Evolutionary conservation across 2,888 invertebrate species (phyloP).

Genomic region (Epiblema foenella): DNA sequence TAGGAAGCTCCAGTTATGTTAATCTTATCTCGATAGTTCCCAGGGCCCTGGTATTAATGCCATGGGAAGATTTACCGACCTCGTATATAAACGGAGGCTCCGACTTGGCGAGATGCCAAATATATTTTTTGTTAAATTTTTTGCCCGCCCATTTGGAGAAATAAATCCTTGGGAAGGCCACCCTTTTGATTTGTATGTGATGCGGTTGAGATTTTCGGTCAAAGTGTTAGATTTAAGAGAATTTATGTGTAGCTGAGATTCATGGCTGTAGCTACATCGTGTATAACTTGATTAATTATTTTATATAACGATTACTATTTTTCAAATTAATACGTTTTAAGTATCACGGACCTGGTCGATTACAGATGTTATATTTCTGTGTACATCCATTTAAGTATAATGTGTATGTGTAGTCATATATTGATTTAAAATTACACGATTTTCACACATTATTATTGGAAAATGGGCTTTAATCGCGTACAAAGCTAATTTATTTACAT

Average conservation of each 20-base stretch:
- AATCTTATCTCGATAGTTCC: conserved; percentile 55
- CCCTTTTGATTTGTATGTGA: conserved; percentile 55
- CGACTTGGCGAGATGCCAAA: conserved; percentile 62
- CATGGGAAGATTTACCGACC: conserved; percentile 62
- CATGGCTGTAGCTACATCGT: background rate
- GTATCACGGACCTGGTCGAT: background rate
- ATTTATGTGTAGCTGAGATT: conserved; percentile 10
- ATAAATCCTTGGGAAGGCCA: conserved; percentile 67
- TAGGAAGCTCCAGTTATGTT: conserved; percentile 48
- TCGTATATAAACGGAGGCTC: conserved; percentile 58
- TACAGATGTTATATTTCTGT: too few species aligned
- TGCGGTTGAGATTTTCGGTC: conserved; percentile 29
- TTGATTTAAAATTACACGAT: too few species aligned
- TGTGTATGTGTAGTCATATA: too few species aligned
- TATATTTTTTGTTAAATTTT: conserved; percentile 73
- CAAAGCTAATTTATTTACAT: too few species aligned
- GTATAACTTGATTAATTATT: background rate
- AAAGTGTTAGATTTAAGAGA: conserved; percentile 17
- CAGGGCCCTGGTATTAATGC: conserved; percentile 56
- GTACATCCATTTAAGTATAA: too few species aligned
- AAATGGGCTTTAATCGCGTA: too few species aligned
- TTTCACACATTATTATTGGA: too few species aligned
- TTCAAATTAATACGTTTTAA: background rate
- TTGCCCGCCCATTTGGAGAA: conserved; percentile 57
- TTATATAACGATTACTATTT: background rate